A percentile compares a stretch with the other conserved stretches of the same genome.
Conservation (phyloP, 2,888 invertebrate species). For the Diploptera punctata region DNA sequence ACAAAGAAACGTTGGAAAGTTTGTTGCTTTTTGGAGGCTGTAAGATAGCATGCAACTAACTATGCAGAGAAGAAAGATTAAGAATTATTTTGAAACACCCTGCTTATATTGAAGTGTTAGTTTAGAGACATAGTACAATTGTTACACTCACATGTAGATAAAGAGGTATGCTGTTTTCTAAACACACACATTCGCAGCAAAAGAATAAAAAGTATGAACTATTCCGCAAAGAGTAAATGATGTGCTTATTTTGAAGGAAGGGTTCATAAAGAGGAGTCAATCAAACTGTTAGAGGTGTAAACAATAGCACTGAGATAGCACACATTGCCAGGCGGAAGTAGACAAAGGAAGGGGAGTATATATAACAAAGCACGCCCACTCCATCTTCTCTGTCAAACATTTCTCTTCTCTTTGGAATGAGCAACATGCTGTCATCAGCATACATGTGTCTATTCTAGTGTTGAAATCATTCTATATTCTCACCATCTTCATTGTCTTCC, state of each 20-base stretch:
- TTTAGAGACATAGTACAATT: too few species aligned
- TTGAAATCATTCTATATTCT: not conserved
- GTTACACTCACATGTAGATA: too few species aligned
- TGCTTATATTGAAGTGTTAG: too few species aligned
- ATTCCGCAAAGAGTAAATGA: conserved; percentile 13
- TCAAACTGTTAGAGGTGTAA: conserved; percentile 16
- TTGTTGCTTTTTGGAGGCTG: too few species aligned
- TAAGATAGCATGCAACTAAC: too few species aligned
- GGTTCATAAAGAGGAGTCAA: conserved; percentile 27
- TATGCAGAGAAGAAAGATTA: too few species aligned
- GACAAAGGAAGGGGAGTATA: conserved; percentile 7
- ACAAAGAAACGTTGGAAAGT: too few species aligned
- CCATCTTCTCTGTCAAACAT: conserved; percentile 19
- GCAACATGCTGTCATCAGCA: not conserved
- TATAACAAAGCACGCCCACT: conserved; percentile 20
- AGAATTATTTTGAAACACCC: too few species aligned
- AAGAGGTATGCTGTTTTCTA: conserved; percentile 9
- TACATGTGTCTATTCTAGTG: not conserved
- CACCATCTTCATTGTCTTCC: too few species aligned
- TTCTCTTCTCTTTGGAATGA: not conserved
- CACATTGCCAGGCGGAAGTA: conserved; percentile 4
- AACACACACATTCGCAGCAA: not conserved
- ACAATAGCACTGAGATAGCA: conserved; percentile 9
- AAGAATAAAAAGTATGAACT: not conserved
- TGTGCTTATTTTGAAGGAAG: conserved; percentile 17